Percentiles rank a stretch among this genome's conserved stretches.
Conservation (phyloP, 2,888 invertebrate genomes). For the Sicus ferrugineus region DNA sequence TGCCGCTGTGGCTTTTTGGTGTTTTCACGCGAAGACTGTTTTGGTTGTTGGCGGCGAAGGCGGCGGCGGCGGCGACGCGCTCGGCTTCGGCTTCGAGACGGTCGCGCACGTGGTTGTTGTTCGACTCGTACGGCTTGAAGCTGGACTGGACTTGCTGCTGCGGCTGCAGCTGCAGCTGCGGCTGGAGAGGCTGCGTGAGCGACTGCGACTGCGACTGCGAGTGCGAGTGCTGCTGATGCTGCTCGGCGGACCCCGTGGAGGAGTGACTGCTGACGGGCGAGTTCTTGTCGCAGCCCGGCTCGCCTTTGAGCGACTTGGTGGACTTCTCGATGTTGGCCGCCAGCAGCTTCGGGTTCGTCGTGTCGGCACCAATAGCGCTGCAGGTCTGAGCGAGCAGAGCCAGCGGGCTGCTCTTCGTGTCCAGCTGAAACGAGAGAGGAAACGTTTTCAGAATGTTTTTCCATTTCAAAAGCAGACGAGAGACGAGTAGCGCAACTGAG, state of each 20-base stretch:
- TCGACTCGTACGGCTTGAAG: constrained; percentile 82
- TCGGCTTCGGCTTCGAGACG: constrained; percentile 56
- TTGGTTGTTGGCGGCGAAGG: constrained; percentile 41
- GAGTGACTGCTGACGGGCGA: constrained; percentile 65
- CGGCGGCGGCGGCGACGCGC: constrained; percentile 48
- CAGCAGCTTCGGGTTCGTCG: constrained; percentile 79
- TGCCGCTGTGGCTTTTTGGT: constrained; percentile 49
- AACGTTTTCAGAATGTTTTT: constrained; percentile 22
- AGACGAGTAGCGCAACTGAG: no score
- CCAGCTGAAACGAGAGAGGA: constrained; percentile 80
- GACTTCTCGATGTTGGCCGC: constrained; percentile 79
- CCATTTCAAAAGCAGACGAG: no score
- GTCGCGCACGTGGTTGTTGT: constrained; percentile 64
- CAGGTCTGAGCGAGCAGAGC: constrained; percentile 96
- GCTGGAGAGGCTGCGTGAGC: constrained; percentile 45
- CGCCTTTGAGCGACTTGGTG: constrained; percentile 66
- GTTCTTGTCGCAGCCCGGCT: constrained; percentile 71
- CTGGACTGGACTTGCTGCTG: constrained; percentile 67
- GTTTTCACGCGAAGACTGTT: constrained; percentile 52
- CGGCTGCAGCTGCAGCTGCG: constrained; percentile 45
- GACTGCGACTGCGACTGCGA: constrained; percentile 53
- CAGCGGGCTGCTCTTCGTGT: constrained; percentile 96
- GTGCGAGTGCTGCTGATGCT: constrained; percentile 46
- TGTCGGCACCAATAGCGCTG: constrained; percentile 94
- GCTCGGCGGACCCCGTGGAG: constrained; percentile 64